These are phyloP conservation scores for Drosophila bifasciata DNA, from an alignment of 1,140 invertebrate species.

Conservation along the genomic window DNA sequence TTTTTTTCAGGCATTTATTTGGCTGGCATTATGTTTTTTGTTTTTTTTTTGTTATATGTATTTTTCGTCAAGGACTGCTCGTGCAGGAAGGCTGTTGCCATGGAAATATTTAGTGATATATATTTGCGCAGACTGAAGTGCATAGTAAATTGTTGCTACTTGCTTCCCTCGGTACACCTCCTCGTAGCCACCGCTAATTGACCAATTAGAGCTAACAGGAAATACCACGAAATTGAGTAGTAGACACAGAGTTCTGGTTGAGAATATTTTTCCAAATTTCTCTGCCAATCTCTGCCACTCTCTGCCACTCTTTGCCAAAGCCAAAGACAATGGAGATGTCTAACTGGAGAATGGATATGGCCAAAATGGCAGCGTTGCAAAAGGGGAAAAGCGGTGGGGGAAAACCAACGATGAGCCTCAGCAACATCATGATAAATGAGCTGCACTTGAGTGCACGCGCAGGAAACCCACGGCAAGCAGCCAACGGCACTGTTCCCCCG, in stretches of 20 bases:
- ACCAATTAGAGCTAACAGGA: slow-evolving; percentile 40
- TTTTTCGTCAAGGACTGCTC: slow-evolving; percentile 46
- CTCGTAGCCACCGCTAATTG: slow-evolving; percentile 24
- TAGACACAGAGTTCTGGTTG: slow-evolving; percentile 1
- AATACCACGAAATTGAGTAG: slow-evolving; percentile 7
- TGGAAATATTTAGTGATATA: slow-evolving; percentile 15
- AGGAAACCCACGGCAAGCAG: not conserved
- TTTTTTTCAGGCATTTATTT: slow-evolving; percentile 47
- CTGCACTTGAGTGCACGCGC: slow-evolving; percentile 49
- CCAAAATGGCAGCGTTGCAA: slow-evolving; percentile 8
- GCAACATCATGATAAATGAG: slow-evolving; percentile 54
- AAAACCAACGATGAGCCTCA: too few relatives aligned
- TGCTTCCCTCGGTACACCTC: too few relatives aligned
- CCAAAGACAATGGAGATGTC: too few relatives aligned
- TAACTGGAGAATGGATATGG: slow-evolving; percentile 1
- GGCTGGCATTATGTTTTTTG: slow-evolving; percentile 35
- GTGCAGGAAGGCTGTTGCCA: slow-evolving; percentile 30
- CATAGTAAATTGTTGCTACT: not conserved
- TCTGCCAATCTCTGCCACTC: not conserved
- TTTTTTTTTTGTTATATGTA: not conserved
- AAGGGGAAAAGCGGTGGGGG: not conserved
- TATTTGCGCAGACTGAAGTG: slow-evolving; percentile 11
- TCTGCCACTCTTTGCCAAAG: not conserved
- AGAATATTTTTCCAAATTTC: slow-evolving; percentile 15
- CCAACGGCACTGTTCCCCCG: not conserved